Percentiles rank a stretch among this genome's conserved stretches.
Evolutionary conservation across 2,113 vertebrate species (phyloP).

Genomic region (Hemichromis elongatus): DNA sequence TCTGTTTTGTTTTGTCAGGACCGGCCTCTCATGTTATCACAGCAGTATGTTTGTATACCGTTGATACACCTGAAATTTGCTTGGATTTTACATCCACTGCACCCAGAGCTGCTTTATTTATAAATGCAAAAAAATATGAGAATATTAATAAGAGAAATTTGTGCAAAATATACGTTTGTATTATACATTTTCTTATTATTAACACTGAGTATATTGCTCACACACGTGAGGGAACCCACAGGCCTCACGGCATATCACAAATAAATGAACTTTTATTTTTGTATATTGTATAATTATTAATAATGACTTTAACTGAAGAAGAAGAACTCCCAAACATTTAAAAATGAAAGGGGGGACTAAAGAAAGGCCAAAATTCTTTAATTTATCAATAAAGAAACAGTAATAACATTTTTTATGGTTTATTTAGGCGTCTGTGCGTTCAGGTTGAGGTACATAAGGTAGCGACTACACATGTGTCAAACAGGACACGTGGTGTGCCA

Average conservation of each 20-base stretch:
- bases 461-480: background rate
- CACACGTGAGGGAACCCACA: background rate
- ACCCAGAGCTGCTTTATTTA: background rate
- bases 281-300: accelerated
- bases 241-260: background rate
- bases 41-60: background rate
- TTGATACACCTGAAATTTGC: background rate
- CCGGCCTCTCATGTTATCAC: background rate
- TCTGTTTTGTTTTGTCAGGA: background rate
- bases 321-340: no score
- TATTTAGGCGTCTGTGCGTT: background rate
- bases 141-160: background rate
- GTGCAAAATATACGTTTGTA: background rate
- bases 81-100: background rate
- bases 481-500: background rate
- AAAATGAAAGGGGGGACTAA: no score
- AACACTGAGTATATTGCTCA: background rate
- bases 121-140: accelerated
- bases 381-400: background rate
- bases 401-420: background rate
- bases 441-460: background rate
- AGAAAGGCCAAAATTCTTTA: accelerated
- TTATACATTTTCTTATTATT: background rate
- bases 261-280: background rate
- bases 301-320: no score